Base-by-base conservation (phyloP, 1,140 invertebrate species). In the Drosophila kikkawai region DNA sequence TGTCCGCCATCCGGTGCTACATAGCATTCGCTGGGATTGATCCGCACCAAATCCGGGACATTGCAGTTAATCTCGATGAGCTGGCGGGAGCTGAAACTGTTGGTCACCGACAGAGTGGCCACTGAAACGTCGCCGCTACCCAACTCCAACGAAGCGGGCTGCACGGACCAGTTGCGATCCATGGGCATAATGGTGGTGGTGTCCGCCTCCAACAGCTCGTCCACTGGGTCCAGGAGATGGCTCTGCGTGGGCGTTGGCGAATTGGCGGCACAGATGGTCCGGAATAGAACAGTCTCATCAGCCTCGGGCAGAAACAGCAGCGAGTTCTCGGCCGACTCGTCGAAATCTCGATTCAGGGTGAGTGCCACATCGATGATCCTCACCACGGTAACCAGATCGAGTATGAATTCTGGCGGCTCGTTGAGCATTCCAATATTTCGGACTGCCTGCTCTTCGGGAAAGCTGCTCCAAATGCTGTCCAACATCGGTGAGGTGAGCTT, bases 341-440 rank as follows among this genome's bases (percentile, higher is more conserved):
- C 92, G 42, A 93, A 80, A 32, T 85, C 82, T 11, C 87, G 76
- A 64, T 93, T 93, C 0, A 93, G 55, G 0, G 92, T 93, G 7
- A 93, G 51, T 1, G 87, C 86, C 19, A 93, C 85, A 78, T 93
- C 92, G n/a, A 91, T 82, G 11, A 91, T 91, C 7, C 86, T 76
- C 26, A 93, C 80, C 11, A 74, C 64, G 6, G 88, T 82, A 2
- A 91, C 58, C 60, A 93, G 47, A 39, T 93, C 92, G n/a, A 81
- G 63, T 19, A 91, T 81, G 11, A 86, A 75, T 22, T 92, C 87
- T 7, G 87, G 76, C n/a, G 79, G 80, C 51, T 93, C 92, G 26
- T 81, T 81, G 4, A 93, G 69, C 45, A 56, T 32, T 1, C 47
- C 42, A 11, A 93, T 69, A 15, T 85, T 82, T 1, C 71, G 58